Conservation (phyloP, 2,113 vertebrate species). For the Rhynchomys soricoides region DNA sequence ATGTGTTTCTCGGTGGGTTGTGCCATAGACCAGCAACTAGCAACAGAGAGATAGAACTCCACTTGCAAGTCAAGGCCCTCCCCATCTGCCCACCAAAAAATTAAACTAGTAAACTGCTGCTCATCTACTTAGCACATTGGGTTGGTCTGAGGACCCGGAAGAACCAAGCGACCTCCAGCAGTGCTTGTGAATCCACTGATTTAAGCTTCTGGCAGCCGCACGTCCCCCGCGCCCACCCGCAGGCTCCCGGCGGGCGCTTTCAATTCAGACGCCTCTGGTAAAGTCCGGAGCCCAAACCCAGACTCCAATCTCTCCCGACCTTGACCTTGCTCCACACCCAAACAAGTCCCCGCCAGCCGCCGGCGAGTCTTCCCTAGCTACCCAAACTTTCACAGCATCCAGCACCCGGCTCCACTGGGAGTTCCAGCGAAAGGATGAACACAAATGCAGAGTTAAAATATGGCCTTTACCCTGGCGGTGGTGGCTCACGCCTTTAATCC, state of each 20-base stretch:
- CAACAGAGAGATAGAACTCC: too few relatives aligned
- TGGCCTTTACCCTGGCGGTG: too few relatives aligned
- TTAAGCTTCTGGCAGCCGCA: too few relatives aligned
- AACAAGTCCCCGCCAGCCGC: too few relatives aligned
- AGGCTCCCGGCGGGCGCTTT: background rate
- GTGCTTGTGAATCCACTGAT: background rate
- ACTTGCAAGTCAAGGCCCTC: too few relatives aligned
- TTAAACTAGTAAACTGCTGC: fast-evolving
- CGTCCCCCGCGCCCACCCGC: background rate
- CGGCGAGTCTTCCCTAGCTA: background rate
- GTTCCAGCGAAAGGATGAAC: background rate
- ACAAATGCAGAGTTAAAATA: background rate
- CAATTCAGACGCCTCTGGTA: background rate
- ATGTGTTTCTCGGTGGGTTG: too few relatives aligned
- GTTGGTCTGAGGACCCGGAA: background rate
- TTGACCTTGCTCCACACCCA: background rate
- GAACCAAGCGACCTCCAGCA: background rate
- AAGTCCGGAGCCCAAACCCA: background rate
- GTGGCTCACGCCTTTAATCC: background rate
- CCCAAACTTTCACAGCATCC: fast-evolving
- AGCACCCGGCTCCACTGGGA: fast-evolving
- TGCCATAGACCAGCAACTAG: background rate
- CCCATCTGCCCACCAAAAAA: background rate
- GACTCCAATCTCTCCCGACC: background rate
- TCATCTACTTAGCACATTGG: background rate